Percentiles rank a stretch among this genome's conserved stretches.
These are phyloP conservation scores for Amia ocellicauda DNA, from an alignment of 2,113 vertebrate genomes.

Conservation along the genomic window DNA sequence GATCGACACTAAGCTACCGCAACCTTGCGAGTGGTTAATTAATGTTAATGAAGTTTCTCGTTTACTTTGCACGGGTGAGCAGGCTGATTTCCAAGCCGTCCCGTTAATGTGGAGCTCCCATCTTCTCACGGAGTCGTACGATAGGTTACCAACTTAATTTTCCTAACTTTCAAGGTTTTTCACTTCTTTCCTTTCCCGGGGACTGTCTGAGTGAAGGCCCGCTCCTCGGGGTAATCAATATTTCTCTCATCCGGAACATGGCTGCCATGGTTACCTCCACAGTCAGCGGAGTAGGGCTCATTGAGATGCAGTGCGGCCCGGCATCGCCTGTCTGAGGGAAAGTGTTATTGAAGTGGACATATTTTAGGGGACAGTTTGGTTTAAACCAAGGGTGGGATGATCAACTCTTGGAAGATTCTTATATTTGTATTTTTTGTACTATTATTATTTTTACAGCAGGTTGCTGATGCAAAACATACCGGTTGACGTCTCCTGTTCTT, in stretches of 20 bases:
- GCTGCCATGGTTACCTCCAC: constrained; percentile 56
- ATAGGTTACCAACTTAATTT: constrained; percentile 4
- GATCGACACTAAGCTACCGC: too few species aligned
- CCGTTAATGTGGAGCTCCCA: constrained; percentile 34
- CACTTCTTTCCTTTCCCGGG: constrained; percentile 1
- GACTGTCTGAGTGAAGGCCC: constrained; percentile 33
- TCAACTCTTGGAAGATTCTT: too few species aligned
- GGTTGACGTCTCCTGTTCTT: too few species aligned
- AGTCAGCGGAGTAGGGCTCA: constrained; percentile 38
- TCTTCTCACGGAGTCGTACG: constrained; percentile 36
- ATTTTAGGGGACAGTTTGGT: background rate
- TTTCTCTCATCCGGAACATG: constrained; percentile 52
- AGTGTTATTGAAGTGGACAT: constrained; percentile 32
- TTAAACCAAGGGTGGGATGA: too few species aligned
- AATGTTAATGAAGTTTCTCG: too few species aligned
- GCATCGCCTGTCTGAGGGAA: constrained; percentile 28
- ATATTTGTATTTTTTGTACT: too few species aligned
- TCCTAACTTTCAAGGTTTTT: constrained; percentile 8
- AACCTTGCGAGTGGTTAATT: too few species aligned
- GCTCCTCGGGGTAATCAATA: constrained; percentile 58
- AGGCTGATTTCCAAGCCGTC: background rate
- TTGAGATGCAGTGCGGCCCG: constrained; percentile 42
- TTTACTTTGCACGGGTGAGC: too few species aligned
- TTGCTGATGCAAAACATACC: too few species aligned
- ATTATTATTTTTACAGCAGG: too few species aligned